A percentile compares a stretch with the other conserved stretches of the same genome.
phyloP scores from a whole-genome alignment of 1,140 invertebrate genomes.

The Aphaenogaster rudis region DNA sequence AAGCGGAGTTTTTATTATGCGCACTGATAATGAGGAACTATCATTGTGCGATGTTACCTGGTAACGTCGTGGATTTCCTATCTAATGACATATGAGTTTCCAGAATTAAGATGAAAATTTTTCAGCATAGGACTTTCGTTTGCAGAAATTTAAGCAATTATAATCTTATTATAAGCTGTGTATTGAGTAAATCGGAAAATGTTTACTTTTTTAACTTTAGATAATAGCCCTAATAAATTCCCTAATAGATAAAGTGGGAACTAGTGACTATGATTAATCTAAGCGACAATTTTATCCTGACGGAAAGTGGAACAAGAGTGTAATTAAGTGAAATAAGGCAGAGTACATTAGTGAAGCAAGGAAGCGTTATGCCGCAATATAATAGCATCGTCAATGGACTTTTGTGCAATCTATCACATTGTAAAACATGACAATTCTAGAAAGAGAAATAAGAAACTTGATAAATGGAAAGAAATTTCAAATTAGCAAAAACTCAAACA shows the following conservation, averaged over 20 bases:
- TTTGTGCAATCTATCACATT: not conserved
- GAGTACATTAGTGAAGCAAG: not conserved
- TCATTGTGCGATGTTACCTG: not conserved
- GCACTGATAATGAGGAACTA: not conserved
- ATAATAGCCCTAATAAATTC: not conserved
- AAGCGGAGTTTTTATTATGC: not conserved
- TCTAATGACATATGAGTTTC: not conserved
- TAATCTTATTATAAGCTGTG: not conserved
- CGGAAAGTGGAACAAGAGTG: not conserved
- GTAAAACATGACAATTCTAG: not conserved
- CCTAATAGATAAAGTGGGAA: not conserved
- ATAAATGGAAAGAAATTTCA: not conserved
- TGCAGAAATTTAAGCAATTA: not conserved
- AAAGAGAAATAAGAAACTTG: not conserved
- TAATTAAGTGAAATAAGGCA: not conserved
- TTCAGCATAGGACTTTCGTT: not conserved
- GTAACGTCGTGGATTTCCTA: not conserved
- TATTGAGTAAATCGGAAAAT: not conserved
- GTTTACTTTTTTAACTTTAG: not conserved
- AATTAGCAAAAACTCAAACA: not conserved
- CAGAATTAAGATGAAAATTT: slow-evolving; percentile 14
- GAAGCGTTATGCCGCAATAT: not conserved
- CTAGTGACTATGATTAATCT: not conserved
- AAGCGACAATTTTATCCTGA: not conserved
- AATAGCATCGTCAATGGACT: not conserved